Evolutionary conservation across 2,797 vertebrate genomes (phyloP).

Genomic region (Meda fulgida): DNA sequence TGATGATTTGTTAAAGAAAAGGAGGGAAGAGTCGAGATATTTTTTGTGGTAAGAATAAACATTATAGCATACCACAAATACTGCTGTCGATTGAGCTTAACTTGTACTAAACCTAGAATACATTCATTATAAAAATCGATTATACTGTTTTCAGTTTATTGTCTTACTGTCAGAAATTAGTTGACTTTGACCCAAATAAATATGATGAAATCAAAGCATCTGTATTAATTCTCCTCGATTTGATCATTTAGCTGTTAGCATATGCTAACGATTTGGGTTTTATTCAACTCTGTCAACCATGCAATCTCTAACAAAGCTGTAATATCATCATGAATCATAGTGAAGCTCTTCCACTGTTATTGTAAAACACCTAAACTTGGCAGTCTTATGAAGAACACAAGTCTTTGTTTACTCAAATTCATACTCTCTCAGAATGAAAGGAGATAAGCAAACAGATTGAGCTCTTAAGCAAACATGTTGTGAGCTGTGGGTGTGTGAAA

Average conservation of each 20-base stretch:
- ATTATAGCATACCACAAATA: neutral
- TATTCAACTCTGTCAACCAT: neutral
- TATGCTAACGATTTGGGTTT: neutral
- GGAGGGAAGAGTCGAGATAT: neutral
- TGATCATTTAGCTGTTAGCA: neutral
- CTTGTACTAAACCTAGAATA: neutral
- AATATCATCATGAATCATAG: constrained; percentile 1
- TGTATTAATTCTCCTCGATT: neutral
- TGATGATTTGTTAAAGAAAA: neutral
- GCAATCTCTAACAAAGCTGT: neutral
- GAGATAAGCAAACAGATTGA: constrained; percentile 34
- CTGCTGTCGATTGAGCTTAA: neutral
- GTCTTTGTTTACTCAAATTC: constrained; percentile 9
- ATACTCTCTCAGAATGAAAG: constrained; percentile 8
- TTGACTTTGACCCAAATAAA: neutral
- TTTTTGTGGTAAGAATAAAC: neutral
- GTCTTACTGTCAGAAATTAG: neutral
- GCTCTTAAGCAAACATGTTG: constrained; percentile 32
- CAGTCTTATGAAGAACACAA: neutral
- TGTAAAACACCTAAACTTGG: constrained; percentile 1
- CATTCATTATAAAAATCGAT: neutral
- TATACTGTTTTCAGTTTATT: neutral
- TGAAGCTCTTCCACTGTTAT: too few relatives aligned
- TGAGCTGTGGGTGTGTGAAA: constrained; percentile 40
- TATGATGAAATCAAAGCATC: neutral